Conservation (phyloP, 2,888 invertebrate genomes). For the Caenorhabditis auriculariae region DNA sequence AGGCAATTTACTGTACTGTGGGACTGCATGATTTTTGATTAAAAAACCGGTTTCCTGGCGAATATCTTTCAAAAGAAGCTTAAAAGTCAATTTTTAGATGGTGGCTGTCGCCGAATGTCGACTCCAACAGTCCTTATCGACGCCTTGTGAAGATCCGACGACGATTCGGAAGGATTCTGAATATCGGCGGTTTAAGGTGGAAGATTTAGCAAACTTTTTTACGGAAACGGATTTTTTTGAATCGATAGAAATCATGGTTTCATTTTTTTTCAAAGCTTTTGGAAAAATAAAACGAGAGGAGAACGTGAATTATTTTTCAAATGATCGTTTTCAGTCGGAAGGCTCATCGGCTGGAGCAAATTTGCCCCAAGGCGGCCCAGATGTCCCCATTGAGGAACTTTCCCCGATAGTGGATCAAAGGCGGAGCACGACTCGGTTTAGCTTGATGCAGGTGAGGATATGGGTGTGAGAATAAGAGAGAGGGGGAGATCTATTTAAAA, state of each 20-base stretch:
- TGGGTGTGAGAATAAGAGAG: too few species aligned
- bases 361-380: constrained; percentile 28
- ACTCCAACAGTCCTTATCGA: constrained; percentile 55
- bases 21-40: too few species aligned
- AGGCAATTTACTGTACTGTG: too few species aligned
- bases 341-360: constrained; percentile 38
- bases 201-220: neutral
- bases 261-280: too few species aligned
- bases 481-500: too few species aligned
- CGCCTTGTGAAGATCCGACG: constrained; percentile 47
- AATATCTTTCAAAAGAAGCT: too few species aligned
- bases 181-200: constrained; percentile 59
- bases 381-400: constrained; percentile 48
- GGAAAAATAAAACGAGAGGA: too few species aligned
- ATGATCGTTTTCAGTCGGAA: constrained; percentile 34
- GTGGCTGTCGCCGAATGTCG: too few species aligned
- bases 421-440: constrained; percentile 14
- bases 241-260: neutral
- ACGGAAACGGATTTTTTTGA: too few species aligned
- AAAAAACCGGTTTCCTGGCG: too few species aligned
- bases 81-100: too few species aligned
- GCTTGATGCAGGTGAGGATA: constrained; percentile 12
- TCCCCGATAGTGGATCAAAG: constrained; percentile 53
- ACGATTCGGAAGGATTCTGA: constrained; percentile 52
- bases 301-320: too few species aligned